These are phyloP conservation scores for Galaxea fascicularis DNA, from an alignment of 92 coral and sea anemone genomes.

Conservation along the genomic window DNA sequence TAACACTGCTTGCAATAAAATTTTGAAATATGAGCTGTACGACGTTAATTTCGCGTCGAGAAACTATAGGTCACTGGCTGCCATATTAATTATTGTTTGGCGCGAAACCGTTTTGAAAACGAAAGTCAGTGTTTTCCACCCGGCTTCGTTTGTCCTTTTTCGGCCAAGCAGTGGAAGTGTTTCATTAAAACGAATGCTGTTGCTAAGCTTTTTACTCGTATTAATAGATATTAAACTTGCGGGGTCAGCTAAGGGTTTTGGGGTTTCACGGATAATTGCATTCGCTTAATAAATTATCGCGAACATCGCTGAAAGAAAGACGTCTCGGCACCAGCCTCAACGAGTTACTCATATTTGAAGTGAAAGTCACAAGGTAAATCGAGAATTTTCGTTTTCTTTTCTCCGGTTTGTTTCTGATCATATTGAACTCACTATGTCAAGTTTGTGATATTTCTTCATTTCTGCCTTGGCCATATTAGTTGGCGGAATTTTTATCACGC, in stretches of 20 bases:
- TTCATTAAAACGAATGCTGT: neutral
- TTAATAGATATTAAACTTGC: neutral
- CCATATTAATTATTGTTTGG: neutral
- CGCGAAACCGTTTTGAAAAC: neutral
- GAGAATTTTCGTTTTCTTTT: neutral
- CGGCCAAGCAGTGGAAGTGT: neutral
- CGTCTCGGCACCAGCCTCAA: too few relatives aligned
- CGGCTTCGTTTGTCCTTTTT: neutral
- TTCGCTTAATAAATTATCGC: too few relatives aligned
- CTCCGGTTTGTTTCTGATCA: neutral
- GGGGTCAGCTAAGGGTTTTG: neutral
- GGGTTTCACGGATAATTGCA: neutral
- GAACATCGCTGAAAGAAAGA: too few relatives aligned
- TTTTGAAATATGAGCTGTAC: neutral
- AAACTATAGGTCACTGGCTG: neutral
- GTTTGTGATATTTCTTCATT: neutral
- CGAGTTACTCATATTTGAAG: too few relatives aligned
- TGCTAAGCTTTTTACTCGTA: neutral
- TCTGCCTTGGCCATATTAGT: neutral
- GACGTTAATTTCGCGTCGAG: neutral
- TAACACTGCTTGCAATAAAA: neutral
- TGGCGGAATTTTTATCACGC: neutral
- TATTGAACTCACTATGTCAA: neutral
- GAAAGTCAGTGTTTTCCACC: conserved; percentile 13
- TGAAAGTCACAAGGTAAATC: neutral